Evolutionary conservation across 2,888 invertebrate genomes (phyloP).

Genomic region (Chrysina gloriosa): DNA sequence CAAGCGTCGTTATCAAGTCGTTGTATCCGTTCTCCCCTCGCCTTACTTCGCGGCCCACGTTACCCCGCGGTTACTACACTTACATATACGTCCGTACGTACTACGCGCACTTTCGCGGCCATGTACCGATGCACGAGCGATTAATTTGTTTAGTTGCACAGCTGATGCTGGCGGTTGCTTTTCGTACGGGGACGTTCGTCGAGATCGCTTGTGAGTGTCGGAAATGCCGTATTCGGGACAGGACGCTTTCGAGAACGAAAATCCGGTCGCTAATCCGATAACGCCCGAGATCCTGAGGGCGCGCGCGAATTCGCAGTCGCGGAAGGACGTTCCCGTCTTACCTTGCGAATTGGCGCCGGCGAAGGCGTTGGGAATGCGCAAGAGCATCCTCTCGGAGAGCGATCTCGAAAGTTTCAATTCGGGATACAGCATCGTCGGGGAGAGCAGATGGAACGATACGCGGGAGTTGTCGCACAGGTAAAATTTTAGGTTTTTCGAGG

Average conservation of each 20-base stretch:
- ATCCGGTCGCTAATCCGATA: slow-evolving; percentile 68
- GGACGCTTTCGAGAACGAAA: slow-evolving; percentile 68
- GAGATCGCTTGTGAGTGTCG: too few species aligned
- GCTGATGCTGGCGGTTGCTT: not conserved
- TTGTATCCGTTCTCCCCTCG: too few species aligned
- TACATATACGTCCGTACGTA: too few species aligned
- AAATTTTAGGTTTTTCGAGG: too few species aligned
- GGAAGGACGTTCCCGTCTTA: slow-evolving; percentile 60
- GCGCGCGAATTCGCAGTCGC: slow-evolving; percentile 68
- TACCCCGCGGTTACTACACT: not conserved
- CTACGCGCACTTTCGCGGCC: too few species aligned
- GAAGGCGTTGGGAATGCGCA: slow-evolving; percentile 9
- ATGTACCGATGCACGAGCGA: too few species aligned
- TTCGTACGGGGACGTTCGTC: not conserved
- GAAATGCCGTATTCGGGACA: slow-evolving; percentile 71
- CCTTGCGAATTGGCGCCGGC: slow-evolving; percentile 41
- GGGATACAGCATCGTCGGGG: slow-evolving; percentile 59
- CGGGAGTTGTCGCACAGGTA: slow-evolving; percentile 72
- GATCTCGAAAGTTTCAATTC: slow-evolving; percentile 71
- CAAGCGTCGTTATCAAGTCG: too few species aligned
- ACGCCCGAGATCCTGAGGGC: slow-evolving; percentile 69
- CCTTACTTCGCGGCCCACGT: not conserved
- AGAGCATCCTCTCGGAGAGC: slow-evolving; percentile 61
- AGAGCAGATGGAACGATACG: slow-evolving; percentile 69
- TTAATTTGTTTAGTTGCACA: not conserved